These are phyloP conservation scores for Empidonax traillii DNA, from an alignment of 2,113 vertebrate species.

Conservation along the genomic window DNA sequence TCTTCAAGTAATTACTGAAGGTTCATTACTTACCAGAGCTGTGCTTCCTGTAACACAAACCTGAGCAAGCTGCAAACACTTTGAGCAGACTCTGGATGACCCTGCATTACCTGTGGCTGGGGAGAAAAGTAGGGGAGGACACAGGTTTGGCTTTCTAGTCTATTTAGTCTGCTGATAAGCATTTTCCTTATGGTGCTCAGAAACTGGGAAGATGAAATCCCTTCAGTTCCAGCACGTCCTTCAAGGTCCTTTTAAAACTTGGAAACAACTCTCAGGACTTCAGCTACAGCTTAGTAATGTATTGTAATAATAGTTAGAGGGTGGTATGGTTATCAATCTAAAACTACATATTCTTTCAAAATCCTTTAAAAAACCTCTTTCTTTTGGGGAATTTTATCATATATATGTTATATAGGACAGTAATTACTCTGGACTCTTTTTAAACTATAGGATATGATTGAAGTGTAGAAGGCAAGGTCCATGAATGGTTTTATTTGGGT, in stretches of 20 bases:
- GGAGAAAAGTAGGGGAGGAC: not conserved
- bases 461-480: not conserved
- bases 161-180: not conserved
- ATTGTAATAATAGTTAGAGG: not conserved
- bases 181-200: not conserved
- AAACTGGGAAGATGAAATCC: not conserved
- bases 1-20: not conserved
- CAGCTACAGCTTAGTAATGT: not conserved
- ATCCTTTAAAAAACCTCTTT: not conserved
- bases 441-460: not conserved
- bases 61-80: not conserved
- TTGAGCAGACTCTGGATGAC: too few species aligned
- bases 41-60: not conserved
- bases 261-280: not conserved
- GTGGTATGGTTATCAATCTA: not conserved
- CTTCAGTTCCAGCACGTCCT: not conserved
- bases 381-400: not conserved
- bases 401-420: not conserved
- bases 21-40: not conserved
- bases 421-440: not conserved
- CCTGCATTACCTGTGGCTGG: too few species aligned
- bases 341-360: not conserved
- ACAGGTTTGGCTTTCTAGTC: not conserved
- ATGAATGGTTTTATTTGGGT: not conserved
- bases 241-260: not conserved